Conservation (phyloP, 2,888 invertebrate genomes). For the Formica aserva region DNA sequence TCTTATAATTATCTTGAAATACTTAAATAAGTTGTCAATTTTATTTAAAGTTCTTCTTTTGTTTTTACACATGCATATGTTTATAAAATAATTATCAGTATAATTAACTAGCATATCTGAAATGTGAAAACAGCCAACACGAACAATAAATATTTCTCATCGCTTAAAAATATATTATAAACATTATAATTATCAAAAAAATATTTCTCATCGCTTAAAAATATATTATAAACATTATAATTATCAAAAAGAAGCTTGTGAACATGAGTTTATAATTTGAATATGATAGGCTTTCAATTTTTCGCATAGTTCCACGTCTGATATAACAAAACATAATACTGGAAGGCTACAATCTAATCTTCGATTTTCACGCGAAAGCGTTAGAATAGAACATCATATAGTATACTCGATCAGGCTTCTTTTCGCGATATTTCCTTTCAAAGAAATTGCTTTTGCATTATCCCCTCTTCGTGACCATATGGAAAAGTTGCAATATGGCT, state of each 20-base stretch:
- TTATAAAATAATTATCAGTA: neutral
- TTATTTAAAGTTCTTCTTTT: neutral
- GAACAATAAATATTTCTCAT: neutral
- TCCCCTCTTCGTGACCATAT: conserved; percentile 3
- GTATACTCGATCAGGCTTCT: conserved; percentile 36
- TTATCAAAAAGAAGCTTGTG: neutral
- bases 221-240: neutral
- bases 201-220: neutral
- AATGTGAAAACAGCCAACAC: neutral
- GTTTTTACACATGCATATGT: neutral
- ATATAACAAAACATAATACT: conserved; percentile 26
- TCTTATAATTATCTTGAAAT: neutral
- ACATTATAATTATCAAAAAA: neutral
- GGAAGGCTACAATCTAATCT: conserved; percentile 2
- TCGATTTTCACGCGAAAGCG: conserved; percentile 23
- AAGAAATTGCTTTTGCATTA: conserved; percentile 51
- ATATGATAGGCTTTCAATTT: neutral
- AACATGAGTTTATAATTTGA: neutral
- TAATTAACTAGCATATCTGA: neutral
- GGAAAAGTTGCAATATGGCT: conserved; percentile 32
- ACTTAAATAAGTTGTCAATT: neutral
- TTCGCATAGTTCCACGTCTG: neutral
- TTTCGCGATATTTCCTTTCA: conserved; percentile 39
- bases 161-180: neutral
- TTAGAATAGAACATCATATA: neutral